phyloP scores from a whole-genome alignment of 2,888 invertebrate genomes.

The Coelinius sp. region DNA sequence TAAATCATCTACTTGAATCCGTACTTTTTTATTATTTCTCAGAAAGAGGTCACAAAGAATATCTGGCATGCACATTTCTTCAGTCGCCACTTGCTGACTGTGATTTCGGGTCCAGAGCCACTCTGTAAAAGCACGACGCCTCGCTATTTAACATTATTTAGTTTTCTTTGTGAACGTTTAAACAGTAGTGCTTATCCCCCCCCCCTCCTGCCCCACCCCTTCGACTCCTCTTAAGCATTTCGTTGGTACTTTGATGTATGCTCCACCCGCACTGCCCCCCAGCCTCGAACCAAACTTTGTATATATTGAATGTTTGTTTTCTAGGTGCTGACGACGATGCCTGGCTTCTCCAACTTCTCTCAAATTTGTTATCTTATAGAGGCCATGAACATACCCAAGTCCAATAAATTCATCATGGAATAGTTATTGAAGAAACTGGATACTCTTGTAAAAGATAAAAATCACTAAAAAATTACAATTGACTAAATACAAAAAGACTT shows the following conservation, averaged over 20 bases:
- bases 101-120: constrained; percentile 43
- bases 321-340: constrained; percentile 50
- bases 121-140: no score
- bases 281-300: constrained; percentile 50
- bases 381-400: not conserved
- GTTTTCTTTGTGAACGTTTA: constrained; percentile 68
- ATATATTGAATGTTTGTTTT: constrained; percentile 64
- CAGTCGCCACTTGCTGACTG: not conserved
- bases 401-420: not conserved
- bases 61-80: constrained; percentile 66
- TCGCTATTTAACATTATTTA: constrained; percentile 69
- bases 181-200: constrained; percentile 64
- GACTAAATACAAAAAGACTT: not conserved
- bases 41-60: constrained; percentile 60
- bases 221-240: constrained; percentile 22
- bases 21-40: no score
- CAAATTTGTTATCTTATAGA: constrained; percentile 7
- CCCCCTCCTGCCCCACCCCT: constrained; percentile 39
- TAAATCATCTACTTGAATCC: no score
- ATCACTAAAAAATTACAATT: not conserved
- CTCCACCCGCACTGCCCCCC: constrained; percentile 33
- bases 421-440: not conserved
- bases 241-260: constrained; percentile 61
- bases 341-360: constrained; percentile 35
- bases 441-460: no score